phyloP scores from a whole-genome alignment of 2,797 vertebrate species.

The Rousettus madagascariensis region DNA sequence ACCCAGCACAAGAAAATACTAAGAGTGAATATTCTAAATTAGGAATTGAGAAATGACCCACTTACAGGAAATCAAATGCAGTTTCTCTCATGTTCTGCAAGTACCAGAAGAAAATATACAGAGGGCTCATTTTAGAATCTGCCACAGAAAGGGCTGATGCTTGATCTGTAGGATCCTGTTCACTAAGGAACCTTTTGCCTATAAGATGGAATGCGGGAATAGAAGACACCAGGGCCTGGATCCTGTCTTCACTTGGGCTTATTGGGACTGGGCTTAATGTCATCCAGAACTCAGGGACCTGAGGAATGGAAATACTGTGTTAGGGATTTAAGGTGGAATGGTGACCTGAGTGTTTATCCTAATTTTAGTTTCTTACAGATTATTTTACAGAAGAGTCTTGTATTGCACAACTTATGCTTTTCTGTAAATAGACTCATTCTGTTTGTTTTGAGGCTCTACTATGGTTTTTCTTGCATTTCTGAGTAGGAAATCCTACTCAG shows the following conservation, averaged over 20 bases:
- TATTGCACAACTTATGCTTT: neutral
- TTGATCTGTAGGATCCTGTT: neutral
- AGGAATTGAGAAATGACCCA: conserved; percentile 56
- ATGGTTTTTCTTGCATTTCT: neutral
- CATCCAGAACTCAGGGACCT: neutral
- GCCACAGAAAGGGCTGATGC: neutral
- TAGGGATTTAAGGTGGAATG: neutral
- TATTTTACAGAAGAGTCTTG: conserved; percentile 2
- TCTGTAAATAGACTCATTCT: neutral
- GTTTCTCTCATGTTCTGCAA: conserved; percentile 5
- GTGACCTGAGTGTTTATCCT: neutral
- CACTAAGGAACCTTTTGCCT: neutral
- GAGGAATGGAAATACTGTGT: neutral
- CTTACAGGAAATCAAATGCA: conserved; percentile 51
- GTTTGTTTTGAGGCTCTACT: neutral
- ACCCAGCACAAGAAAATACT: conserved; percentile 38
- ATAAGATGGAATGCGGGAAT: neutral
- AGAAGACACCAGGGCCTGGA: neutral
- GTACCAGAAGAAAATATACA: neutral
- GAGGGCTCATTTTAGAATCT: neutral
- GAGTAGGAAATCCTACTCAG: neutral
- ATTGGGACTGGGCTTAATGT: neutral
- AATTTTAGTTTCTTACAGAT: conserved; percentile 31
- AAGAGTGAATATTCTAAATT: conserved; percentile 63
- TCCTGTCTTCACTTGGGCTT: neutral